These are phyloP conservation scores for Hofmannophila pseudospretella DNA, from an alignment of 2,888 invertebrate genomes.

Conservation along the genomic window DNA sequence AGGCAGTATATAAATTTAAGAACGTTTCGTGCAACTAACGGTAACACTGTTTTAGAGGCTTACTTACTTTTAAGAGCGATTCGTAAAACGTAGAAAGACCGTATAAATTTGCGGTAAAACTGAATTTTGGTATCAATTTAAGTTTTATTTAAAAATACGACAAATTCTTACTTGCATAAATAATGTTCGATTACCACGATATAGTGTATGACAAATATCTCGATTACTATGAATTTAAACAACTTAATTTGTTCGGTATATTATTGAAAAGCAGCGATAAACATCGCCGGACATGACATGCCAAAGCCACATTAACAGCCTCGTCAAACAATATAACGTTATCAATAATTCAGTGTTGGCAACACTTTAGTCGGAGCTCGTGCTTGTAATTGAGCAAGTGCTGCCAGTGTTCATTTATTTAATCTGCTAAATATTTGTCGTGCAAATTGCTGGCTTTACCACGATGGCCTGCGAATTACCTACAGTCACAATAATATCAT, in stretches of 20 bases:
- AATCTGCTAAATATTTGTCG: background rate
- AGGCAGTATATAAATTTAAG: too few species aligned
- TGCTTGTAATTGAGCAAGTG: conserved; percentile 49
- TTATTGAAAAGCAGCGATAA: conserved; percentile 49
- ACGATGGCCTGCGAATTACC: conserved; percentile 1
- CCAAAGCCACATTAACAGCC: conserved; percentile 72
- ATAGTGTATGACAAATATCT: conserved; percentile 28
- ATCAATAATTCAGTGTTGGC: conserved; percentile 60
- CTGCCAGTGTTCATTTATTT: background rate
- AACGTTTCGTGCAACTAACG: too few species aligned
- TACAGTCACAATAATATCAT: background rate
- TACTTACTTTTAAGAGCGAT: too few species aligned
- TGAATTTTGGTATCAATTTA: too few species aligned
- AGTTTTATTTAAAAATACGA: too few species aligned
- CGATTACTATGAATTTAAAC: conserved; percentile 42
- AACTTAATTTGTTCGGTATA: conserved; percentile 36
- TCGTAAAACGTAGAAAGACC: too few species aligned
- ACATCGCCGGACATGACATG: conserved; percentile 58
- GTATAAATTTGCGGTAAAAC: too few species aligned
- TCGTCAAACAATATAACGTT: conserved; percentile 63
- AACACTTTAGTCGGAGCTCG: conserved; percentile 43
- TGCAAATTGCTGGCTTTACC: background rate
- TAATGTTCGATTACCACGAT: too few species aligned
- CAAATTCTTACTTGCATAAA: too few species aligned
- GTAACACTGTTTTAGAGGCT: too few species aligned